These are phyloP conservation scores for Siphamia tubifer DNA, from an alignment of 2,113 vertebrate species.

Conservation along the genomic window DNA sequence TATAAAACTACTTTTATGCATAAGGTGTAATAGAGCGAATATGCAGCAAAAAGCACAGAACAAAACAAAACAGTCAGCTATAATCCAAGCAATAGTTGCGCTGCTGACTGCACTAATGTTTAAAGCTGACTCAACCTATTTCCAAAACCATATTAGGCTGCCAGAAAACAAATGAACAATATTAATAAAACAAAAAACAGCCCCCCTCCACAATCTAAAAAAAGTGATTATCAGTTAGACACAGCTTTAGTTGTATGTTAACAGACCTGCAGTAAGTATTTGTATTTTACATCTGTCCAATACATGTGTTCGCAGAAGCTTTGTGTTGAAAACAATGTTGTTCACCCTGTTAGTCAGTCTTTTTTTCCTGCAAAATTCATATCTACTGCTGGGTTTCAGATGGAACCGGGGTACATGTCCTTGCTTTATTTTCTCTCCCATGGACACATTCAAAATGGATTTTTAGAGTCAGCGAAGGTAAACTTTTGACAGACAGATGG, in stretches of 20 bases:
- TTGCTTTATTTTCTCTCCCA: not conserved
- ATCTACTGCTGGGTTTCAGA: not conserved
- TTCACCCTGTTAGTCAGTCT: conserved; percentile 5
- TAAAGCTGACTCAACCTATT: conserved; percentile 44
- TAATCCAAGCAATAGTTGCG: conserved; percentile 37
- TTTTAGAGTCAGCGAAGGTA: conserved; percentile 8
- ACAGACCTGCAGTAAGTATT: too few relatives aligned
- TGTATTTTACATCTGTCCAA: too few relatives aligned
- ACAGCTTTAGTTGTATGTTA: not conserved
- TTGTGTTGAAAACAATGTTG: not conserved
- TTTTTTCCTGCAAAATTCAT: conserved; percentile 2
- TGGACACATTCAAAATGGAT: conserved; percentile 19
- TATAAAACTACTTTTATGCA: not conserved
- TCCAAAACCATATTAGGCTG: conserved; percentile 23
- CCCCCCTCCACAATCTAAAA: not conserved
- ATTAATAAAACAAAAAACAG: conserved; percentile 41
- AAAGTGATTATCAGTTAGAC: not conserved
- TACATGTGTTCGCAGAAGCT: not conserved
- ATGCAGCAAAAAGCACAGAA: conserved; percentile 21
- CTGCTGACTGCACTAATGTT: conserved; percentile 40
- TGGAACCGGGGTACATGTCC: not conserved
- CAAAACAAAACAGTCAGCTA: conserved; percentile 48
- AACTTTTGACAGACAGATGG: conserved; percentile 29
- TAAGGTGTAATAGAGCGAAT: not conserved
- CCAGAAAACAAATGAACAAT: conserved; percentile 45